Conservation (phyloP, 2,888 invertebrate genomes). For the Nasonovia ribisnigri region DNA sequence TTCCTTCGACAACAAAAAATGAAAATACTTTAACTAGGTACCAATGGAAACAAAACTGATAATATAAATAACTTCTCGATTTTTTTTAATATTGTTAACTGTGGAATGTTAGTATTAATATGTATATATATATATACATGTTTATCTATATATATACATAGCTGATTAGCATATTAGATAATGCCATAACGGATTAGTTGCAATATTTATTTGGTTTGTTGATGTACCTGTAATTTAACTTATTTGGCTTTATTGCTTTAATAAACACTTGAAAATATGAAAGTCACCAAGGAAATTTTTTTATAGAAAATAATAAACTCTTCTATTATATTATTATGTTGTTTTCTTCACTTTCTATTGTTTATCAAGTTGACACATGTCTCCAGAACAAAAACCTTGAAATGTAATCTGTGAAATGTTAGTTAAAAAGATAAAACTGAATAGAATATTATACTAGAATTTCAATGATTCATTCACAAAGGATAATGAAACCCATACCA, state of each 20-base stretch:
- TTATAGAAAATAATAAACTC: slow-evolving; percentile 42
- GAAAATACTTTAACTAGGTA: neutral
- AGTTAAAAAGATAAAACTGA: slow-evolving; percentile 47
- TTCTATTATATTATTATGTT: slow-evolving; percentile 29
- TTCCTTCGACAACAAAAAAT: neutral
- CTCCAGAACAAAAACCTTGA: slow-evolving; percentile 56
- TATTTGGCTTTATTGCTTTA: neutral
- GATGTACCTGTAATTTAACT: slow-evolving; percentile 50
- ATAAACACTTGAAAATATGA: slow-evolving; percentile 46
- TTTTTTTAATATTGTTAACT: neutral
- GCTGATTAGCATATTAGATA: slow-evolving; percentile 16
- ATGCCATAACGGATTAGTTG: slow-evolving; percentile 20
- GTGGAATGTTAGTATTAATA: neutral
- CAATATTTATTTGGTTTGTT: slow-evolving; percentile 41
- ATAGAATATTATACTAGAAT: slow-evolving; percentile 52
- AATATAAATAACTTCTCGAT: neutral
- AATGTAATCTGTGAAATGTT: slow-evolving; percentile 56
- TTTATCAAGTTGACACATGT: slow-evolving; percentile 52
- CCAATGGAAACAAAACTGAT: neutral
- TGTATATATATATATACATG: neutral
- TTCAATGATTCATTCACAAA: slow-evolving; percentile 51
- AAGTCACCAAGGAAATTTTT: slow-evolving; percentile 54
- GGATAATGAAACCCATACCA: slow-evolving; percentile 14
- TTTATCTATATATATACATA: neutral
- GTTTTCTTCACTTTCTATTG: slow-evolving; percentile 58